Evolutionary conservation across 2,797 vertebrate species (phyloP).

Genomic region (Bradypus variegatus): DNA sequence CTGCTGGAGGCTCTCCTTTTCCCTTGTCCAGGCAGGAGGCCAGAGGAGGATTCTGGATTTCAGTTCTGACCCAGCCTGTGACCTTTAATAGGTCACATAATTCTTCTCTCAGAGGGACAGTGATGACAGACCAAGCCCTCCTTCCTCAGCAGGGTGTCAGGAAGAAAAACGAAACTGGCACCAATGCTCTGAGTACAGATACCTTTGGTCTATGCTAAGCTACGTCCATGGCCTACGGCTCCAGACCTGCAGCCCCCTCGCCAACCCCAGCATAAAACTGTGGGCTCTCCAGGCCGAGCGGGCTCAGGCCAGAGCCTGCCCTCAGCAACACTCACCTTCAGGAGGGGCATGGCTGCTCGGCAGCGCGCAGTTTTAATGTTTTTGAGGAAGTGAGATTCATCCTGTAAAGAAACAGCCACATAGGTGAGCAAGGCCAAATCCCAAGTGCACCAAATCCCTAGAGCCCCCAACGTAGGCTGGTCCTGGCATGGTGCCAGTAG

Average conservation of each 20-base stretch:
- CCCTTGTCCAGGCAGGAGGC: neutral
- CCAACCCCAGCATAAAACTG: neutral
- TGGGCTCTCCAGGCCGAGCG: rapidly evolving
- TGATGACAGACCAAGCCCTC: rapidly evolving
- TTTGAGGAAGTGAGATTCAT: slow-evolving; percentile 97
- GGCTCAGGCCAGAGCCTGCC: neutral
- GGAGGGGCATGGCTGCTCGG: slow-evolving; percentile 86
- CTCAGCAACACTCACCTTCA: slow-evolving; percentile 80
- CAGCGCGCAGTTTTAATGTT: slow-evolving; percentile 94
- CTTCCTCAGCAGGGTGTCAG: neutral
- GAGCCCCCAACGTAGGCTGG: neutral
- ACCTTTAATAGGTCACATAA: neutral
- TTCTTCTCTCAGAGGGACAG: neutral
- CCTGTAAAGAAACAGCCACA: slow-evolving; percentile 75
- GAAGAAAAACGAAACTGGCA: neutral
- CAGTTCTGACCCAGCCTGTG: neutral
- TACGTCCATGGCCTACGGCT: neutral
- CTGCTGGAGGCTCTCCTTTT: neutral
- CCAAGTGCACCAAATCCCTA: neutral
- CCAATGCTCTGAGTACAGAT: neutral
- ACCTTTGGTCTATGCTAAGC: neutral
- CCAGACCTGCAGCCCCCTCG: neutral
- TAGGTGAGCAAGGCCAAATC: neutral
- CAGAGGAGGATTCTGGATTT: neutral
- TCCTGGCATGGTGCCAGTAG: rapidly evolving